Evolutionary conservation across 2,113 vertebrate genomes (phyloP), one percentile per base, ranked within the genome.

Genomic region (Chrysochloris asiatica): DNA sequence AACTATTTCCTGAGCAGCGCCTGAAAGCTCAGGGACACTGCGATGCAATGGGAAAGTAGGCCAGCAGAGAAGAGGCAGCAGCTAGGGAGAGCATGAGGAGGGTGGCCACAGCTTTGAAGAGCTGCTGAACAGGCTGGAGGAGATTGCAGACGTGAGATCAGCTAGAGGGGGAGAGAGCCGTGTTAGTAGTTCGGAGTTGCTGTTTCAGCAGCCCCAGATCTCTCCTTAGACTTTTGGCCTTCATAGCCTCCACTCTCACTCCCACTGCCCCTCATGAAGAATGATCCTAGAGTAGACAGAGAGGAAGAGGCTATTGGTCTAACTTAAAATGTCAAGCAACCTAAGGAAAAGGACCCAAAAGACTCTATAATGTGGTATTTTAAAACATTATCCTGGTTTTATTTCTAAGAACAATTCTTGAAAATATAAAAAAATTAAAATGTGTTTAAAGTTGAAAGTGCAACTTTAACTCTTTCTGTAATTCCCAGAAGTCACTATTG

Each of bases 361-460:
- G 82, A 78, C 56, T 56, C 38, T 47, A 82, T 43, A 69, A 56
- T 83, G 43, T 21, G 22, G 3, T 71, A 41, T 75, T 54, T 83
- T 19, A 14, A 56, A 83, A n/a, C n/a, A 83, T 48, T 26, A 4
- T 76, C 48, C 36, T 56, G 59, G 54, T 69, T 93, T 88, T 67
- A 85, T 67, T 75, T 89, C 72, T 71, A 45, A 81, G 88, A 71
- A 52, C 16, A 83, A 22, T n/a, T n/a, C n/a, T n/a, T n/a, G n/a
- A n/a, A n/a, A n/a, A n/a, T n/a, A n/a, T n/a, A n/a, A n/a, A n/a
- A n/a, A n/a, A n/a, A n/a, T 56, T 48, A 52, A 83, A 61, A 14
- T 76, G 28, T 65, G 3, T 78, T 83, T 79, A 83, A 86, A 56
- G 43, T 43, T 50, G 81, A 76, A 92, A 54, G 38, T 48, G n/a